phyloP scores from a whole-genome alignment of 2,113 vertebrate species.

The Microtus montanus region DNA sequence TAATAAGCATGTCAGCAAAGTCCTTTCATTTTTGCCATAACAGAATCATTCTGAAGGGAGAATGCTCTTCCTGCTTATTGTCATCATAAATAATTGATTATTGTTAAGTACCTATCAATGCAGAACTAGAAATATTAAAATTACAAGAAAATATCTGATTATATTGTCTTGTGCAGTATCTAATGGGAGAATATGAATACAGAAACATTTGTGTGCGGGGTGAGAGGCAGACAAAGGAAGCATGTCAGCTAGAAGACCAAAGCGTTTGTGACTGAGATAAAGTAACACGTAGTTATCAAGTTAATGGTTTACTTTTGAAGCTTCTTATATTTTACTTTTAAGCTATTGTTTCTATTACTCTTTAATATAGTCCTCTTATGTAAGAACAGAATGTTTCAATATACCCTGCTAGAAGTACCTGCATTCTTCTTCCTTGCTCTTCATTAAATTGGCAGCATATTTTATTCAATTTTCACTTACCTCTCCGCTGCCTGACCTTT shows the following conservation, averaged over 20 bases:
- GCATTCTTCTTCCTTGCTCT: not conserved
- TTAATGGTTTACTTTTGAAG: not conserved
- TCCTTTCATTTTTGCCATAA: not conserved
- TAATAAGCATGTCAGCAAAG: not conserved
- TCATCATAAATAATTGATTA: not conserved
- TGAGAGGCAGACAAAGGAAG: not conserved
- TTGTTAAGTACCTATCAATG: not conserved
- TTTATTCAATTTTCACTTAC: not conserved
- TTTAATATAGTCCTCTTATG: not conserved
- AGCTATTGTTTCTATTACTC: not conserved
- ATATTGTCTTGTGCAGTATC: not conserved
- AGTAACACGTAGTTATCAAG: not conserved
- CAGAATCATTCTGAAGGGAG: not conserved
- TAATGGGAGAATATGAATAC: not conserved
- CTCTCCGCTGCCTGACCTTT: not conserved
- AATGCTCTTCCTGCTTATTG: not conserved
- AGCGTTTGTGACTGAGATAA: not conserved
- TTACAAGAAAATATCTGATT: not conserved
- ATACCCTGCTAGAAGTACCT: fast-evolving
- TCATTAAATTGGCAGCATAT: not conserved
- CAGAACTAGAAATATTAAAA: not conserved
- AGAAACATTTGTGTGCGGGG: not conserved
- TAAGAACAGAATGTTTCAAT: not conserved
- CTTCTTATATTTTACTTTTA: not conserved
- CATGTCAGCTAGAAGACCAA: not conserved